Base-by-base conservation (phyloP, 2,797 vertebrate genomes). In the Champsocephalus gunnari region DNA sequence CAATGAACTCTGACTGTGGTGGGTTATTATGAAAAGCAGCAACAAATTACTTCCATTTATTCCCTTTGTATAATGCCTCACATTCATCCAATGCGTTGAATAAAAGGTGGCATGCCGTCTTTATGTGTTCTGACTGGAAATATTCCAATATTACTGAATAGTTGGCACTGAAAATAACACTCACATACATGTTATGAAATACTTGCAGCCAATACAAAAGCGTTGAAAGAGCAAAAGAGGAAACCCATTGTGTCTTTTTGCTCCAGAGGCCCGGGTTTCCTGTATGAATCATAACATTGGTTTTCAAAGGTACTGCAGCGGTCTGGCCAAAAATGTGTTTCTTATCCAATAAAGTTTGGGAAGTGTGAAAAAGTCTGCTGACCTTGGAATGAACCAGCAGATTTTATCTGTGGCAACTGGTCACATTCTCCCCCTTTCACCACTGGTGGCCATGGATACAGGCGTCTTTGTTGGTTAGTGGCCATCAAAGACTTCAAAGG, bases 331-430 rank as follows among this genome's bases (percentile, higher is more conserved):
- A n/a, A 75, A 73, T 68, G 68, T n/a, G 24, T n/a, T 54, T 77
- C 73, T 79, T 41, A 21, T 79, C 63, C 62, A 56, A 58, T 57
- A 73, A 59, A 67, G 48, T 79, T 68, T 38, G 54, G 43, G 59
- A 84, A 74, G 80, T 87, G 79, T 79, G 80, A 87, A 86, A 9
- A 90, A 75, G 81, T 93, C 85, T 82, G 81, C 77, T 94, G 93
- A 94, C 94, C 94, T 93, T 71, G 38, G 79, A 73, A 57, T 94
- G 93, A 95, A 95, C 94, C 67, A 43, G 76, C 57, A 77, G 88
- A 79, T 78, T 82, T 79, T 61, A 85, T 78, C 82, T 59, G 75
- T 51, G 44, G 82, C 48, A 68, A 91, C 84, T 14, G 66, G 75
- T 80, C 72, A 72, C 92, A 93, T 95, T 94, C 92, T 92, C 86